Conservation (phyloP, 2,113 vertebrate genomes). For the Pteronura brasiliensis region DNA sequence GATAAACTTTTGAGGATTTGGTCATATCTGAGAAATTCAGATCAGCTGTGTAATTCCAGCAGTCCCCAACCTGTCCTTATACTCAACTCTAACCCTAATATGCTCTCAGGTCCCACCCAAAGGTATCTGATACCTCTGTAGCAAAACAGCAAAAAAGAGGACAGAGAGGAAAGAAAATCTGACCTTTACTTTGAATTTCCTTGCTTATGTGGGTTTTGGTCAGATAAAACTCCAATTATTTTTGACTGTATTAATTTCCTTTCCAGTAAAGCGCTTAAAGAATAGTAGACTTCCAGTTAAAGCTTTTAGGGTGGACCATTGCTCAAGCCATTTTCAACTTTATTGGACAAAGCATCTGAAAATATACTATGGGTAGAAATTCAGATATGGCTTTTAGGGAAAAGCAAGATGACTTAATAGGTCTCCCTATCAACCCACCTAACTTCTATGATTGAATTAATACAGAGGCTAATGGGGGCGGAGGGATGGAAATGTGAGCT, state of each 20-base stretch:
- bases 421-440: slow-evolving; percentile 7
- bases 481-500: background rate
- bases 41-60: background rate
- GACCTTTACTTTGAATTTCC: slow-evolving; percentile 19
- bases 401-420: slow-evolving; percentile 50
- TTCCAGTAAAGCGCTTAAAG: slow-evolving; percentile 56
- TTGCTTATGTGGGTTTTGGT: slow-evolving; percentile 42
- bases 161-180: background rate
- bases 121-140: background rate
- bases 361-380: slow-evolving; percentile 45
- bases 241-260: slow-evolving; percentile 55
- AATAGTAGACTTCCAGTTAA: slow-evolving; percentile 63
- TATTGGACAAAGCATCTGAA: slow-evolving; percentile 55
- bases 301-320: slow-evolving; percentile 53
- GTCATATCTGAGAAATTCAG: background rate
- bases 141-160: background rate
- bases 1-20: background rate
- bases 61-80: background rate
- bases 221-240: slow-evolving; percentile 54
- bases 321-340: slow-evolving; percentile 54
- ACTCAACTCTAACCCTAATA: background rate
- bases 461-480: background rate
- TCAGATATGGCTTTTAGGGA: slow-evolving; percentile 44
- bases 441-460: slow-evolving; percentile 61
- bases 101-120: background rate